Evolutionary conservation across 2,113 vertebrate genomes (phyloP).

Genomic region (Sinocyclocheilus anophthalmus): DNA sequence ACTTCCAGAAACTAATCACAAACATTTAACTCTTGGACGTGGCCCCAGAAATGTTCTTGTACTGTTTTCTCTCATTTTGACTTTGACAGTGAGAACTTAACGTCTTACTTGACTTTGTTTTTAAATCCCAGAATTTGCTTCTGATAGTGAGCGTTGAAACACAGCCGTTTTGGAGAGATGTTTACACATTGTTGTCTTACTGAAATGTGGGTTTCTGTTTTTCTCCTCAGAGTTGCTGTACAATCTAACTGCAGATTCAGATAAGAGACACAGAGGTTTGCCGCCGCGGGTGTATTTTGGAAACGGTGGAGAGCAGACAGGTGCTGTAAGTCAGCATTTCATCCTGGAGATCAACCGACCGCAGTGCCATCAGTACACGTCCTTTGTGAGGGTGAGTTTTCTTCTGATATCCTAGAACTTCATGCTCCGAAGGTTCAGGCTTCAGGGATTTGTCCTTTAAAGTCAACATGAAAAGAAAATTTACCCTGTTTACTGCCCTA

Average conservation of each 20-base stretch:
- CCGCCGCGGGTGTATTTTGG: conserved; percentile 86
- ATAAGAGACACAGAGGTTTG: conserved; percentile 86
- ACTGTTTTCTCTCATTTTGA: conserved; percentile 13
- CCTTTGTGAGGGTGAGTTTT: conserved; percentile 88
- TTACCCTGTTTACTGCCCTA: neutral
- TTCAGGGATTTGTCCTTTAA: neutral
- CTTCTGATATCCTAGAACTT: neutral
- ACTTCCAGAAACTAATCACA: conserved; percentile 17
- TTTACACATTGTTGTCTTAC: neutral
- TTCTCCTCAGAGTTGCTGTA: conserved; percentile 84
- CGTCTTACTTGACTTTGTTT: conserved; percentile 8
- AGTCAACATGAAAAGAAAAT: neutral
- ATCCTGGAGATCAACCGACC: conserved; percentile 79
- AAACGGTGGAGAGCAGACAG: conserved; percentile 81
- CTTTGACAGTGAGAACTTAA: conserved; percentile 26
- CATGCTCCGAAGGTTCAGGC: neutral
- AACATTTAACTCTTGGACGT: neutral
- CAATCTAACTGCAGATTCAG: conserved; percentile 88
- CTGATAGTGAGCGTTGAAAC: conserved; percentile 8
- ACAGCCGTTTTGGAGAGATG: neutral
- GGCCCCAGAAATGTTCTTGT: conserved; percentile 4
- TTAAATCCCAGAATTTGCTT: neutral
- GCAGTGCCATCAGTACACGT: conserved; percentile 83
- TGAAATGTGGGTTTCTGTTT: conserved; percentile 34
- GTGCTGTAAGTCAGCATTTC: conserved; percentile 80